A percentile compares a stretch with the other conserved stretches of the same genome.
phyloP scores from a whole-genome alignment of 1,140 invertebrate genomes.

The Eumaeus atala region DNA sequence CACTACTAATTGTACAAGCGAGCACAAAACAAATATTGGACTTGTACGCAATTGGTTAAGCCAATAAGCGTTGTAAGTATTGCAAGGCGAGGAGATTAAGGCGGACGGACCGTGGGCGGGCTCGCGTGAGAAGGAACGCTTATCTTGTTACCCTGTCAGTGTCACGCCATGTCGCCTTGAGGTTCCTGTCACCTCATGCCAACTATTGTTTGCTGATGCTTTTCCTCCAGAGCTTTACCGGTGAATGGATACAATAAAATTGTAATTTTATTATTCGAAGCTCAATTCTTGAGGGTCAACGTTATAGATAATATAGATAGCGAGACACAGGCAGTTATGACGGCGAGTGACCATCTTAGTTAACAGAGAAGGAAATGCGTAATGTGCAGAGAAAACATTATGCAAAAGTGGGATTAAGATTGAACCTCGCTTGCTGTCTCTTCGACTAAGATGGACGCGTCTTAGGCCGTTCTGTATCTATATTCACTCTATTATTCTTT shows the following conservation, averaged over 20 bases:
- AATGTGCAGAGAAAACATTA: background rate
- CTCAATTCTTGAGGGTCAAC: too few species aligned
- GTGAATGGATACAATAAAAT: too few species aligned
- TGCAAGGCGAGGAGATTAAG: background rate
- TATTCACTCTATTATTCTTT: too few species aligned
- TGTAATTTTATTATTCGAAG: too few species aligned
- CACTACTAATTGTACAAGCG: too few species aligned
- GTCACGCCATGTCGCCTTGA: conserved; percentile 19
- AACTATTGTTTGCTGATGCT: conserved; percentile 9
- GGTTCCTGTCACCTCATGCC: conserved; percentile 4
- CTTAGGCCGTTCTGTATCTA: too few species aligned
- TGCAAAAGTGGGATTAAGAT: too few species aligned
- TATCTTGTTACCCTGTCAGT: conserved; percentile 22
- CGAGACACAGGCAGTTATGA: background rate
- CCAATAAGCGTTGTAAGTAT: conserved; percentile 8
- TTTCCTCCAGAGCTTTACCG: background rate
- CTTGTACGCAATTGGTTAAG: conserved; percentile 4
- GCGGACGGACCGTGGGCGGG: conserved; percentile 11
- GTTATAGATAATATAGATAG: too few species aligned
- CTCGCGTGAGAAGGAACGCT: conserved; percentile 17
- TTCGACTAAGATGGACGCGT: too few species aligned
- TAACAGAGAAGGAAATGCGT: background rate
- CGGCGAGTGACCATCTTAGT: too few species aligned
- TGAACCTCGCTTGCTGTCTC: too few species aligned
- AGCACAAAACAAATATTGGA: background rate